Evolutionary conservation across 1,140 invertebrate genomes (phyloP).

Genomic region (Lepidurus couesii): DNA sequence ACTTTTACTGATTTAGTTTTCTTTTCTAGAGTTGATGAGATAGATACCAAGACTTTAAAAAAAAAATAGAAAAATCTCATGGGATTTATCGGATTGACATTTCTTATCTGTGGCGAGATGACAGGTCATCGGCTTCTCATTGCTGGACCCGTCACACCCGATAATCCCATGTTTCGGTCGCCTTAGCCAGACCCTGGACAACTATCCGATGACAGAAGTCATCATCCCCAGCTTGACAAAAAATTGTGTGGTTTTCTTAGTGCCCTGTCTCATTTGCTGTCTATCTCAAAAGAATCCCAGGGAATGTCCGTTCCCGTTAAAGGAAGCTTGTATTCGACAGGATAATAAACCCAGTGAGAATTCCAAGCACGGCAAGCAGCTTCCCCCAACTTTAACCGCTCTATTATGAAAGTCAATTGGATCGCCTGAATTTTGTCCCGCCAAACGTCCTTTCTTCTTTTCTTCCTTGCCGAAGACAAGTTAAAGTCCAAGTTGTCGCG

Average conservation of each 20-base stretch:
- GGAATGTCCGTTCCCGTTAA: not conserved
- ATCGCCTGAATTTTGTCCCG: not conserved
- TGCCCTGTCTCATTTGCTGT: no score
- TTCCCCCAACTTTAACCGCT: not conserved
- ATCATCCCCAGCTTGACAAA: not conserved
- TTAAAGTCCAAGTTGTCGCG: not conserved
- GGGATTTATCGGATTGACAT: not conserved
- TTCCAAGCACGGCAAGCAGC: not conserved
- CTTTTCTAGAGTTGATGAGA: no score
- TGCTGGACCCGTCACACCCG: not conserved
- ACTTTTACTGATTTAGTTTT: no score
- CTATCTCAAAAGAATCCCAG: not conserved
- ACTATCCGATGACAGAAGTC: not conserved
- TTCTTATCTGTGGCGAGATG: not conserved
- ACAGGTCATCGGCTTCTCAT: not conserved
- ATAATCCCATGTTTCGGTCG: conserved; percentile 2
- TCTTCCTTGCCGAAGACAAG: not conserved
- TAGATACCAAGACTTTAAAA: no score
- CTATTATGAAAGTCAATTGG: conserved; percentile 6
- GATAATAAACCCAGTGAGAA: not conserved
- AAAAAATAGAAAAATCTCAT: not conserved
- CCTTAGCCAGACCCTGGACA: not conserved
- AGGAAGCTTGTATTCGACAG: not conserved
- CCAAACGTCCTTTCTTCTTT: not conserved
- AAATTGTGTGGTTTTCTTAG: not conserved